These are phyloP conservation scores for Oriolus oriolus DNA, from an alignment of 2,113 vertebrate genomes.

Conservation along the genomic window DNA sequence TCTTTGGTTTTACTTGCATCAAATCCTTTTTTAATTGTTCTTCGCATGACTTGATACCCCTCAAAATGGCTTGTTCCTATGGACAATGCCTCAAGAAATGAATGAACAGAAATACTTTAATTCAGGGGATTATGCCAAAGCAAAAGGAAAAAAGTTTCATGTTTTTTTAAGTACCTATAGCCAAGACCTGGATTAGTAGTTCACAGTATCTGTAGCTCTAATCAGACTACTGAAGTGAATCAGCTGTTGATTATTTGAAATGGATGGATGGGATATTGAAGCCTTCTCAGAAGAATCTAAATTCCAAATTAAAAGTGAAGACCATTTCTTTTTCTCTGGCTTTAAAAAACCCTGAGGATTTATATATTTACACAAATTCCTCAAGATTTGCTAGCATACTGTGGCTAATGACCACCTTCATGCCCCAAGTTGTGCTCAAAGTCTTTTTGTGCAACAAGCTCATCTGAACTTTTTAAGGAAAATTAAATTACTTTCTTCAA, in stretches of 20 bases:
- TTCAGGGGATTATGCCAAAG: not conserved
- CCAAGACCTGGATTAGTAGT: not conserved
- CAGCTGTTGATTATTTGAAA: slow-evolving; percentile 7
- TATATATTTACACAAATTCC: not conserved
- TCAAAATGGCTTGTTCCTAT: not conserved
- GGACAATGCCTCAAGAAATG: not conserved
- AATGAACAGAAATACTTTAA: not conserved
- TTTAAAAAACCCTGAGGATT: not conserved
- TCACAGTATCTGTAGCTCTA: not conserved
- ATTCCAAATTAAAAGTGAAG: not conserved
- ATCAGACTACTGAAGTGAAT: not conserved
- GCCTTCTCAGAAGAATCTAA: not conserved
- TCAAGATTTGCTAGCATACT: not conserved
- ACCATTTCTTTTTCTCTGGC: not conserved
- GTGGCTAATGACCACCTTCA: not conserved
- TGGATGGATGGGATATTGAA: not conserved
- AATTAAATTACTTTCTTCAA: not conserved
- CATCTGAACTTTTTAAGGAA: not conserved
- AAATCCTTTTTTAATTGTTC: slow-evolving; percentile 13
- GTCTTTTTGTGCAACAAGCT: not conserved
- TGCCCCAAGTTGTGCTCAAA: not conserved
- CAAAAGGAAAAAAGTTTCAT: not conserved
- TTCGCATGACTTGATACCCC: not conserved
- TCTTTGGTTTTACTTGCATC: not conserved
- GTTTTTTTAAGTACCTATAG: not conserved